Evolutionary conservation across 2,888 invertebrate species (phyloP).

Genomic region (Sialis fuliginosa): DNA sequence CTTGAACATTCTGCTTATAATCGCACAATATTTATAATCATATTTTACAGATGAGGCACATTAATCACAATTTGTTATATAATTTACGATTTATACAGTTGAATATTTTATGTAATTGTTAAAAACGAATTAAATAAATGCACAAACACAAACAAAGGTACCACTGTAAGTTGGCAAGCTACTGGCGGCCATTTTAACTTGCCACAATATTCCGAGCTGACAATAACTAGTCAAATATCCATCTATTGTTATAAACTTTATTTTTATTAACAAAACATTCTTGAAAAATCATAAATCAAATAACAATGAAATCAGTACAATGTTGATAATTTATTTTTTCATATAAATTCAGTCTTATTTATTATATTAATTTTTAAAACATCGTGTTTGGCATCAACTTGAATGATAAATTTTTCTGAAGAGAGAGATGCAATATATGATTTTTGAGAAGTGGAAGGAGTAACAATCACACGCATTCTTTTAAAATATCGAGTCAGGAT

Average conservation of each 20-base stretch:
- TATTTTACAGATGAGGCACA: background rate
- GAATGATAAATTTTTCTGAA: too few species aligned
- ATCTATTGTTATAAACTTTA: background rate
- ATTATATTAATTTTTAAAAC: background rate
- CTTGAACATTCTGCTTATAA: constrained; percentile 3
- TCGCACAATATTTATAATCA: constrained; percentile 3
- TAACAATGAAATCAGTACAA: background rate
- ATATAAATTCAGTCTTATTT: background rate
- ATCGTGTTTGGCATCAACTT: background rate
- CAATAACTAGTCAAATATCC: background rate
- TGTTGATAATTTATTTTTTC: background rate
- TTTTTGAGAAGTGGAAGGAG: too few species aligned
- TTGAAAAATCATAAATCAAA: background rate
- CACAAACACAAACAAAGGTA: constrained; percentile 10
- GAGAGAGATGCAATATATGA: too few species aligned
- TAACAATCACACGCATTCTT: too few species aligned
- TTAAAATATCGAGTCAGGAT: too few species aligned
- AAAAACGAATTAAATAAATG: background rate
- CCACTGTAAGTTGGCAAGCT: constrained; percentile 13
- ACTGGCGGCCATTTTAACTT: constrained; percentile 17
- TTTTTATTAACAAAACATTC: background rate
- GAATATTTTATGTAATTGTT: background rate
- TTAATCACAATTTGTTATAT: background rate
- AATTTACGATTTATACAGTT: background rate
- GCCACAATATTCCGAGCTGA: constrained; percentile 9